A percentile compares a stretch with the other conserved stretches of the same genome.
phyloP scores from a whole-genome alignment of 2,113 vertebrate species.

The Heterotis niloticus region DNA sequence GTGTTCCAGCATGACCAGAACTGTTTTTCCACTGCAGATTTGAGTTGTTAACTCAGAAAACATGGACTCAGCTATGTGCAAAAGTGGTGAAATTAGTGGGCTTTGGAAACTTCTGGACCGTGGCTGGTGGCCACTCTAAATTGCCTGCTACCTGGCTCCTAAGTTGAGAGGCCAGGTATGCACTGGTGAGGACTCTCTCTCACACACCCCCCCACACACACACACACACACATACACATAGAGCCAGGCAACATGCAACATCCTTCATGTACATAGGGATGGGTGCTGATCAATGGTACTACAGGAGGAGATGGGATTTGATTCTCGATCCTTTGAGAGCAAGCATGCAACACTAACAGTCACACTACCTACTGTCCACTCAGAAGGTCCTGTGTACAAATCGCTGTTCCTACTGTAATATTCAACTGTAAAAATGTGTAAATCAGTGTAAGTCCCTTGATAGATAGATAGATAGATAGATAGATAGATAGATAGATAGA shows the following conservation, averaged over 20 bases:
- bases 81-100: not conserved
- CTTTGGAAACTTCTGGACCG: not conserved
- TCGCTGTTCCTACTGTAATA: no score
- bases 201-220: no score
- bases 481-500: no score
- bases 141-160: not conserved
- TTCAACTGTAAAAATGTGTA: no score
- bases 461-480: no score
- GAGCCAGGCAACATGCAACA: not conserved
- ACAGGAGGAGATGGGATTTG: no score
- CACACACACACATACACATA: not conserved
- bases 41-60: slow-evolving; percentile 1
- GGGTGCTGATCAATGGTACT: no score
- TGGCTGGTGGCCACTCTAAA: not conserved
- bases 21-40: slow-evolving; percentile 8
- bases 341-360: no score
- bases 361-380: no score
- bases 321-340: no score
- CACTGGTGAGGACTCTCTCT: not conserved
- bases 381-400: no score
- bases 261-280: not conserved
- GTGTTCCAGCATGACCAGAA: not conserved
- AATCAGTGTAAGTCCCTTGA: no score
- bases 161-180: not conserved
- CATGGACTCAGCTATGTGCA: not conserved